These are phyloP conservation scores for Ictalurus punctatus DNA, from an alignment of 2,113 vertebrate species.

Conservation along the genomic window DNA sequence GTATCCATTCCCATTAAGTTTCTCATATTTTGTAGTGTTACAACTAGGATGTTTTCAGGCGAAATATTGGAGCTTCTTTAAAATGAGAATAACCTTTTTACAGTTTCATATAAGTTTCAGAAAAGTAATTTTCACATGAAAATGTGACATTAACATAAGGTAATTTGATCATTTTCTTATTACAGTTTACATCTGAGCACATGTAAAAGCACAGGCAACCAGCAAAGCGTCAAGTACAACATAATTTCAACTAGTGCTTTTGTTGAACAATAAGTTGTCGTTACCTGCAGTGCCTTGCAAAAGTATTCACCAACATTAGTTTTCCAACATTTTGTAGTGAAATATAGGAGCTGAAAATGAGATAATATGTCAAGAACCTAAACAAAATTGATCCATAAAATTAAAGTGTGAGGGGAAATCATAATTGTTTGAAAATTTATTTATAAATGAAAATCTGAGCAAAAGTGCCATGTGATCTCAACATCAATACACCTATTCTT, in stretches of 20 bases:
- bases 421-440: not conserved
- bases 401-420: not conserved
- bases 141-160: not conserved
- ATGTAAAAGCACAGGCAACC: not conserved
- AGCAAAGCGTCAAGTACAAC: not conserved
- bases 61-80: not conserved
- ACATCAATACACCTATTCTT: not conserved
- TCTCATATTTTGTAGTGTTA: not conserved
- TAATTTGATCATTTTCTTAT: not conserved
- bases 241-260: not conserved
- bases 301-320: not conserved
- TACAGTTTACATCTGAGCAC: not conserved
- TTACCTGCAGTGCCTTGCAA: not conserved
- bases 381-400: not conserved
- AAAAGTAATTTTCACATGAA: not conserved
- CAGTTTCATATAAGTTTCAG: not conserved
- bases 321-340: not conserved
- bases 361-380: not conserved
- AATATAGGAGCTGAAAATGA: not conserved
- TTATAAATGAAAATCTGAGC: not conserved
- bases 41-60: not conserved
- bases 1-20: not conserved
- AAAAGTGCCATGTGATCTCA: not conserved
- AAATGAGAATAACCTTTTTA: not conserved
- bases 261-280: not conserved